Base-by-base conservation (phyloP, 2,113 vertebrate genomes). In the Silurus glanis region DNA sequence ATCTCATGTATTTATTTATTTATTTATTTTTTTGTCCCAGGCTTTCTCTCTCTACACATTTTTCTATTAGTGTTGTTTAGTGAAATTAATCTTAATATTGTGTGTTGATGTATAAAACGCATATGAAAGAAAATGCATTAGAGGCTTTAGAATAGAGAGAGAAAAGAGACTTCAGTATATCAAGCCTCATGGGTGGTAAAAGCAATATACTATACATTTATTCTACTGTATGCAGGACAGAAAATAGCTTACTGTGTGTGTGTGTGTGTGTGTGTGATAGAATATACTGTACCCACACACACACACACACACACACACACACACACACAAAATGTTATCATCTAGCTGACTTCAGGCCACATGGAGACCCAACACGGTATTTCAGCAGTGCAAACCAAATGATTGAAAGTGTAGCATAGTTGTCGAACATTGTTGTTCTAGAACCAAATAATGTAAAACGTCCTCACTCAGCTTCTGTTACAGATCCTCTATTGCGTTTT, bases 21-120 rank as follows among this genome's bases (percentile, higher is more conserved):
- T 37, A 37, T 88, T 85, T 85, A 37, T 86, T 88, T 85, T 85
- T 88, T 78, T 72, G 9, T 51, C 56, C 72, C 21, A 53, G 10
- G 13, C 51, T 28, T 51, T n/a, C 45, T 59, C 62, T 69, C 9
- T 66, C 25, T 75, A 6, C 67, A n/a, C 55, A 6, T 16, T 12
- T 64, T 19, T 79, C 1, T 37, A 55, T 45, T 59, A 19, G 14
- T 45, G 55, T 80, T 16, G 37, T 80, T 28, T 37, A 37, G 56
- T 53, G 55, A n/a, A 71, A 80, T 58, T 86, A 55, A 81, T 79
- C 56, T 84, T 51, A 84, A 76, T 78, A 67, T 66, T 45, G 49
- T 28, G 9, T 67, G 14, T 13, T 58, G 45, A 21, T 74, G 5
- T 74, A 74, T 74, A 59, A 83, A 49, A 21, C 9, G 51, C 51